A percentile compares a stretch with the other conserved stretches of the same genome.
These are phyloP conservation scores for Oncorhynchus keta DNA, from an alignment of 2,113 vertebrate species.

Conservation along the genomic window DNA sequence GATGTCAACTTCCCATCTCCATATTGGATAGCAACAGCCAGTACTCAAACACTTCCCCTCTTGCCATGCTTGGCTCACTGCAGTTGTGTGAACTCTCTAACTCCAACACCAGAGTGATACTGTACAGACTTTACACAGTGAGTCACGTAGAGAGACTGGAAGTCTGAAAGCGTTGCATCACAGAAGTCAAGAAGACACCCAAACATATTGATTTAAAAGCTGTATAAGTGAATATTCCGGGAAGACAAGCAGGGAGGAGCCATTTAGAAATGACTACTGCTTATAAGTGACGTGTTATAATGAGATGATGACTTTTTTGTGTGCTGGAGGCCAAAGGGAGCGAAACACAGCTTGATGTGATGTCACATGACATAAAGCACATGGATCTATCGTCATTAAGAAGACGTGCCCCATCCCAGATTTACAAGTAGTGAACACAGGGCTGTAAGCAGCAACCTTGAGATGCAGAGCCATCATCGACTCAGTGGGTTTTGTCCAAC, in stretches of 20 bases:
- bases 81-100: background rate
- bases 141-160: background rate
- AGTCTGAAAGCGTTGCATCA: background rate
- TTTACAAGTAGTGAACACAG: too few relatives aligned
- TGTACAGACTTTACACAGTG: background rate
- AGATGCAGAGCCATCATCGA: too few relatives aligned
- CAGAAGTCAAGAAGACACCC: background rate
- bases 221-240: slow-evolving; percentile 30
- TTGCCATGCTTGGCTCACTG: background rate
- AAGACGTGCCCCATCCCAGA: too few relatives aligned
- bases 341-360: background rate
- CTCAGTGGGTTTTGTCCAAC: too few relatives aligned
- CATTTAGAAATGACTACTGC: slow-evolving; percentile 25
- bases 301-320: slow-evolving; percentile 16
- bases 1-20: background rate
- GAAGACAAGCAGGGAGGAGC: slow-evolving; percentile 4
- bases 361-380: background rate
- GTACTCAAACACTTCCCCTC: background rate
- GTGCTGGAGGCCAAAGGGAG: slow-evolving; percentile 12
- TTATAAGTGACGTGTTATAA: slow-evolving; percentile 11
- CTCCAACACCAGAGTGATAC: background rate
- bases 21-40: background rate
- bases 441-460: background rate
- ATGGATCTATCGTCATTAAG: background rate
- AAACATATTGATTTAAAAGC: slow-evolving; percentile 26